These are phyloP conservation scores for Iguana delicatissima DNA, from an alignment of 2,797 vertebrate species.

Conservation along the genomic window DNA sequence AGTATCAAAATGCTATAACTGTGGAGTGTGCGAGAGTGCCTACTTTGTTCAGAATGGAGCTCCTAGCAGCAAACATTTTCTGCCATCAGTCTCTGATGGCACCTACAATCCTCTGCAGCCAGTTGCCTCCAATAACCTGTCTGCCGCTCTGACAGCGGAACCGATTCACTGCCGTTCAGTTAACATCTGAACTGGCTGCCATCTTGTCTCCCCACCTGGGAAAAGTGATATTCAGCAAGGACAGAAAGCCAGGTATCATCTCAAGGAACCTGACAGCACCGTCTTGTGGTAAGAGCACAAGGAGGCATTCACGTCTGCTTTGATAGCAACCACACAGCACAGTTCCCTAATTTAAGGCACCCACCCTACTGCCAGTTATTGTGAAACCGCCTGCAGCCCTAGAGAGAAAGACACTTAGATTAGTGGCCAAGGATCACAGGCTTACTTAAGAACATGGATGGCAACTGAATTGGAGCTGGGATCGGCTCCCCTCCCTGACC, in stretches of 20 bases:
- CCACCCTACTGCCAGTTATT: not conserved
- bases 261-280: no score
- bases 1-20: no score
- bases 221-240: no score
- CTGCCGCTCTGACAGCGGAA: not conserved
- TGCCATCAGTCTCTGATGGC: not conserved
- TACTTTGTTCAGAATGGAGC: not conserved
- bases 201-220: no score
- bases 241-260: no score
- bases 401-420: not conserved
- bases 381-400: conserved; percentile 18
- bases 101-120: not conserved
- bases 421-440: not conserved
- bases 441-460: not conserved
- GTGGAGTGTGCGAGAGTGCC: no score
- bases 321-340: not conserved
- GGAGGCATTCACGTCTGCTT: not conserved
- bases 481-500: no score
- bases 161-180: no score
- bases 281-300: not conserved
- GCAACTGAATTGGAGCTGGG: no score
- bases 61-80: not conserved
- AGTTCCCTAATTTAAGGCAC: conserved; percentile 24
- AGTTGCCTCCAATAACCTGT: no score
- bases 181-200: no score